Evolutionary conservation across 2,113 vertebrate species (phyloP).

Genomic region (Hemiscyllium ocellatum): DNA sequence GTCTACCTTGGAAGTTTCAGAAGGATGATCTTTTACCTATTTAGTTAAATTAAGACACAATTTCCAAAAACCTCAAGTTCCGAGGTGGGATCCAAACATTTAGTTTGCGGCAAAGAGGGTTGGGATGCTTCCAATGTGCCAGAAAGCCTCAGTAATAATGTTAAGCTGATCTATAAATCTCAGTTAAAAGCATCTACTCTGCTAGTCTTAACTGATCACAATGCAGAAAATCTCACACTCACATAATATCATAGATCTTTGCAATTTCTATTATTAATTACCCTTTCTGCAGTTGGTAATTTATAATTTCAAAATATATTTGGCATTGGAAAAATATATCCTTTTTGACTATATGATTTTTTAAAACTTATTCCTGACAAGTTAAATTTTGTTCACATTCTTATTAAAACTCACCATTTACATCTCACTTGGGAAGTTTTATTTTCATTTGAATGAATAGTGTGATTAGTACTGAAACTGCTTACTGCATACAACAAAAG

Average conservation of each 20-base stretch:
- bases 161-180: no score
- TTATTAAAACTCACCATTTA: neutral
- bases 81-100: no score
- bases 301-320: neutral
- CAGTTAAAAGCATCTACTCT: neutral
- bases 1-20: no score
- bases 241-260: neutral
- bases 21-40: no score
- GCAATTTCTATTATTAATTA: neutral
- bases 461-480: neutral
- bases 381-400: neutral
- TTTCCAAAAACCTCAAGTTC: no score
- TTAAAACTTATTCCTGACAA: neutral
- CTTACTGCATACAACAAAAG: neutral
- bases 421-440: neutral
- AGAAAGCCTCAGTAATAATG: no score
- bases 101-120: no score
- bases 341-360: neutral
- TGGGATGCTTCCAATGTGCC: no score
- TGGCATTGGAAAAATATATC: neutral
- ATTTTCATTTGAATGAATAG: constrained; percentile 21
- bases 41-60: no score
- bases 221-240: neutral
- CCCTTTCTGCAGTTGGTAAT: neutral
- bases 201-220: neutral